Percentiles rank a stretch among this genome's conserved stretches.
These are phyloP conservation scores for Noctua comes DNA, from an alignment of 2,888 invertebrate genomes.

Conservation along the genomic window DNA sequence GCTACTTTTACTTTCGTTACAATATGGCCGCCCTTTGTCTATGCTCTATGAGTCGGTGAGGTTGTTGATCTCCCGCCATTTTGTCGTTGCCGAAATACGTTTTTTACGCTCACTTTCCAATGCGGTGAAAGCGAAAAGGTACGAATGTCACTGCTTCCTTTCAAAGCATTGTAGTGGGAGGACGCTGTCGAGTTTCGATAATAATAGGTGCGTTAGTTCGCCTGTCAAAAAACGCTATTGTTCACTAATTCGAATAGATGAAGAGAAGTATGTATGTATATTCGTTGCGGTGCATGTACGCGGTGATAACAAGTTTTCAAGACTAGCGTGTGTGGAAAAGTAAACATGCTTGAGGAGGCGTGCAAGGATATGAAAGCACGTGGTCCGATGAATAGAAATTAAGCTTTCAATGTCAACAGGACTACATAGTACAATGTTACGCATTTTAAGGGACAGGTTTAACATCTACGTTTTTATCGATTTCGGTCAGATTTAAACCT, in stretches of 20 bases:
- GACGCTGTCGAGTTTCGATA: slow-evolving; percentile 81
- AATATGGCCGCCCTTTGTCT: slow-evolving; percentile 87
- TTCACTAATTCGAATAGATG: slow-evolving; percentile 72
- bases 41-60: slow-evolving; percentile 82
- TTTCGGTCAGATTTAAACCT: background rate
- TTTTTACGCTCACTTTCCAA: slow-evolving; percentile 91
- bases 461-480: background rate
- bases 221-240: slow-evolving; percentile 79
- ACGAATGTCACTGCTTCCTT: slow-evolving; percentile 89
- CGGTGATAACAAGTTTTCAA: slow-evolving; percentile 15
- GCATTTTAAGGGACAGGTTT: background rate
- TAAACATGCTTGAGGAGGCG: slow-evolving; percentile 2
- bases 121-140: slow-evolving; percentile 90
- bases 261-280: slow-evolving; percentile 35
- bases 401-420: background rate
- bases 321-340: slow-evolving; percentile 24
- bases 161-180: slow-evolving; percentile 88
- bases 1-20: slow-evolving; percentile 87
- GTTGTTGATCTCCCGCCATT: slow-evolving; percentile 86
- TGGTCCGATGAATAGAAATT: background rate
- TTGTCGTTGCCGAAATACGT: slow-evolving; percentile 88
- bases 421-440: background rate
- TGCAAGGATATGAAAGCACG: slow-evolving; percentile 1
- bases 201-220: slow-evolving; percentile 80
- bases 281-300: slow-evolving; percentile 34